A percentile compares a stretch with the other conserved stretches of the same genome.
Evolutionary conservation across 2,888 invertebrate genomes (phyloP).

Genomic region (Cistogaster globosa): DNA sequence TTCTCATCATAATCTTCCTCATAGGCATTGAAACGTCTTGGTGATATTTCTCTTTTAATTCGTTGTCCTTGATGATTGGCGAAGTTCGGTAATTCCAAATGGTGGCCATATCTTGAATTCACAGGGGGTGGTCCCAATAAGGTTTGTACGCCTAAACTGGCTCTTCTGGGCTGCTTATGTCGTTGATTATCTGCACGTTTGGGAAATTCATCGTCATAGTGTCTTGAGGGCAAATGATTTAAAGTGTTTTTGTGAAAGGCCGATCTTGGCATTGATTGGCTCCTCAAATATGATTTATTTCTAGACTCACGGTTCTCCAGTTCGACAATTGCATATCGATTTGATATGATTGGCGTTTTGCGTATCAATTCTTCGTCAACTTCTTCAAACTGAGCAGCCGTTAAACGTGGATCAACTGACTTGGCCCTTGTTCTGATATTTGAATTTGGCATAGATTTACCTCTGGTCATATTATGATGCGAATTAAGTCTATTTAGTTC

Average conservation of each 20-base stretch:
- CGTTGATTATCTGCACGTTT: constrained; percentile 67
- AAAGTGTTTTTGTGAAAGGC: constrained; percentile 73
- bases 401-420: constrained; percentile 80
- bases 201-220: constrained; percentile 52
- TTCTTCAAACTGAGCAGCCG: constrained; percentile 78
- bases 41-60: constrained; percentile 75
- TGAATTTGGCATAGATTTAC: constrained; percentile 75
- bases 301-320: constrained; percentile 72
- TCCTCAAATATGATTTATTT: constrained; percentile 74
- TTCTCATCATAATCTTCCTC: constrained; percentile 79
- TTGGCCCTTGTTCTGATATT: constrained; percentile 76
- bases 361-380: constrained; percentile 82
- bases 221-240: constrained; percentile 41
- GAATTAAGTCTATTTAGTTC: constrained; percentile 78
- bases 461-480: constrained; percentile 72
- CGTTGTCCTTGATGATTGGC: constrained; percentile 69
- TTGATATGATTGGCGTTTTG: constrained; percentile 87
- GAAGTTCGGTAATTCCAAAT: constrained; percentile 79
- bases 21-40: constrained; percentile 76
- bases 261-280: constrained; percentile 82
- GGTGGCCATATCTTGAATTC: constrained; percentile 79
- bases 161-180: constrained; percentile 66
- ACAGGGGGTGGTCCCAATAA: constrained; percentile 60
- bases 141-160: constrained; percentile 75
- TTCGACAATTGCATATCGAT: constrained; percentile 87